Conservation (phyloP, 1,140 invertebrate genomes). For the Rhagoletis zephyria region DNA sequence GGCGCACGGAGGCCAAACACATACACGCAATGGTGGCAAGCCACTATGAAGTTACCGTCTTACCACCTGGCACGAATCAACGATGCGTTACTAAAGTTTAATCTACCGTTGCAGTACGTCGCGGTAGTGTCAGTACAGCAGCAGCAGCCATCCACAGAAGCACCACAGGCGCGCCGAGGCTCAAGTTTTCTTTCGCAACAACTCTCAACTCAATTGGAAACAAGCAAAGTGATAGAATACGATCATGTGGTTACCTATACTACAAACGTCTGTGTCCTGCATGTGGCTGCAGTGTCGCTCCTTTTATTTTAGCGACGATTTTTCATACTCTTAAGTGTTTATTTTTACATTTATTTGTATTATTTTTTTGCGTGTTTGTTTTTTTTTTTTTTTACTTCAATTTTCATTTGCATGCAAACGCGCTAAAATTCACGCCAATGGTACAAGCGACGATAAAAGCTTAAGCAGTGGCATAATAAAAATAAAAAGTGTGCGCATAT, state of each 20-base stretch:
- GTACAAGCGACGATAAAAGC: neutral
- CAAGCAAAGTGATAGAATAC: neutral
- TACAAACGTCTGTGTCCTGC: neutral
- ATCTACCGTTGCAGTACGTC: slow-evolving; percentile 13
- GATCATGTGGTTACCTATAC: neutral
- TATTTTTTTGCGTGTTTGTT: neutral
- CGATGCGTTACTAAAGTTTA: slow-evolving; percentile 46
- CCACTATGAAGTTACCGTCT: slow-evolving; percentile 5
- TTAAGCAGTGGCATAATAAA: neutral
- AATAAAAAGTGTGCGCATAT: neutral
- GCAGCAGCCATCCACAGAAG: neutral
- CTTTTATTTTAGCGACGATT: neutral
- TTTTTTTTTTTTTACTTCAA: neutral
- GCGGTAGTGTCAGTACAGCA: neutral
- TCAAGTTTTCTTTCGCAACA: slow-evolving; percentile 37
- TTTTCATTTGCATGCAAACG: slow-evolving; percentile 10
- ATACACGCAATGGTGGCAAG: neutral
- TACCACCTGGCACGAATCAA: slow-evolving; percentile 38
- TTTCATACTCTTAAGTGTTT: neutral
- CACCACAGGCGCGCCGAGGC: slow-evolving; percentile 42
- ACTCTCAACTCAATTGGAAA: slow-evolving; percentile 18
- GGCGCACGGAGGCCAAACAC: neutral
- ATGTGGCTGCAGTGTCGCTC: neutral
- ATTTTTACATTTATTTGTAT: neutral
- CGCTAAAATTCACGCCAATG: neutral